phyloP scores from a whole-genome alignment of 2,888 invertebrate species.

The Ceratothoa steindachneri region DNA sequence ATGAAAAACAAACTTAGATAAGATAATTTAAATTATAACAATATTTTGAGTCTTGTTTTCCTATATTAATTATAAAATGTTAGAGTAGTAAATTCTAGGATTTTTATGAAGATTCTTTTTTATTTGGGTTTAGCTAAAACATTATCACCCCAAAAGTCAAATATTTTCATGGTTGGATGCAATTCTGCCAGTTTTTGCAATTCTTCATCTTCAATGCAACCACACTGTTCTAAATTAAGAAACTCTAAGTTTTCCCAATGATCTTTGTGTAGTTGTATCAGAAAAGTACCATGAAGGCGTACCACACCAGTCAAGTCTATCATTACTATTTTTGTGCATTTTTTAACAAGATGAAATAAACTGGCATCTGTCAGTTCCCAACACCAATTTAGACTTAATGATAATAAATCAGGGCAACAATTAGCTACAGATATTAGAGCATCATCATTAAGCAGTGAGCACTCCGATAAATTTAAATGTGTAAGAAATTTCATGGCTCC shows the following conservation, averaged over 20 bases:
- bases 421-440: background rate
- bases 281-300: background rate
- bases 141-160: conserved; percentile 4
- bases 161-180: background rate
- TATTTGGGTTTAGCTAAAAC: background rate
- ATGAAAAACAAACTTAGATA: no score
- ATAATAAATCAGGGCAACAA: background rate
- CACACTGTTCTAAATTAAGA: conserved; percentile 10
- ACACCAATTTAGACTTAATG: conserved; percentile 17
- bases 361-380: conserved; percentile 11
- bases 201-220: conserved; percentile 1
- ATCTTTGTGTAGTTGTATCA: background rate
- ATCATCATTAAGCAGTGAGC: background rate
- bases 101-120: no score
- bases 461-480: conserved; percentile 17
- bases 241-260: background rate
- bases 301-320: conserved; percentile 7
- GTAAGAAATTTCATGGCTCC: background rate
- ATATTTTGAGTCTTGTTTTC: no score
- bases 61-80: no score
- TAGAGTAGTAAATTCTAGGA: no score
- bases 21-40: no score
- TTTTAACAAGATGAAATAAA: background rate
- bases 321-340: conserved; percentile 1
- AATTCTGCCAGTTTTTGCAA: background rate